phyloP scores from a whole-genome alignment of 1,140 invertebrate species.

The Leptinotarsa lineolata region DNA sequence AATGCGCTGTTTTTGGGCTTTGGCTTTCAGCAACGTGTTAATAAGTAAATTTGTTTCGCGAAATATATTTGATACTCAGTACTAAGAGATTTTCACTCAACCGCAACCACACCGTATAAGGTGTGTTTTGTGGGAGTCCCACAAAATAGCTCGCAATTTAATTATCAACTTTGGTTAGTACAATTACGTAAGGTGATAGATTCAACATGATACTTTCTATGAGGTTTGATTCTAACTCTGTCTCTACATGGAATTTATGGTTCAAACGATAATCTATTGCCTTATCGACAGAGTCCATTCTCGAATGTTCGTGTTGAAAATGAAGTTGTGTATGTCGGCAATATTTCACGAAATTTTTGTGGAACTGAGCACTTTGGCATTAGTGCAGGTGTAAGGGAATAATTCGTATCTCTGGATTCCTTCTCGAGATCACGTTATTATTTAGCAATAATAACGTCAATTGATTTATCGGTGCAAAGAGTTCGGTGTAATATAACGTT shows the following conservation, averaged over 20 bases:
- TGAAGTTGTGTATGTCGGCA: conserved; percentile 17
- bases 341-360: conserved; percentile 33
- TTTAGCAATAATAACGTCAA: conserved; percentile 44
- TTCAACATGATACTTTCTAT: too few species aligned
- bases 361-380: conserved; percentile 13
- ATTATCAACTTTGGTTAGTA: too few species aligned
- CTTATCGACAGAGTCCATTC: conserved; percentile 11
- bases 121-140: too few species aligned
- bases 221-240: too few species aligned
- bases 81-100: too few species aligned
- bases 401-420: conserved; percentile 37
- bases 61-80: too few species aligned
- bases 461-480: conserved; percentile 44
- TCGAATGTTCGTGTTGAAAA: conserved; percentile 29
- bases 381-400: conserved; percentile 33
- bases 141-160: too few species aligned
- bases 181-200: too few species aligned
- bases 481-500: conserved; percentile 40
- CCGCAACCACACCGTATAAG: too few species aligned
- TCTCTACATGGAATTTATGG: conserved; percentile 13
- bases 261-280: conserved; percentile 20
- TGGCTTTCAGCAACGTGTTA: too few species aligned
- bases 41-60: too few species aligned
- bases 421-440: conserved; percentile 37
- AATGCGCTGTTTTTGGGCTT: too few species aligned